These are phyloP conservation scores for Antrozous pallidus DNA, from an alignment of 2,797 vertebrate genomes.

Conservation along the genomic window DNA sequence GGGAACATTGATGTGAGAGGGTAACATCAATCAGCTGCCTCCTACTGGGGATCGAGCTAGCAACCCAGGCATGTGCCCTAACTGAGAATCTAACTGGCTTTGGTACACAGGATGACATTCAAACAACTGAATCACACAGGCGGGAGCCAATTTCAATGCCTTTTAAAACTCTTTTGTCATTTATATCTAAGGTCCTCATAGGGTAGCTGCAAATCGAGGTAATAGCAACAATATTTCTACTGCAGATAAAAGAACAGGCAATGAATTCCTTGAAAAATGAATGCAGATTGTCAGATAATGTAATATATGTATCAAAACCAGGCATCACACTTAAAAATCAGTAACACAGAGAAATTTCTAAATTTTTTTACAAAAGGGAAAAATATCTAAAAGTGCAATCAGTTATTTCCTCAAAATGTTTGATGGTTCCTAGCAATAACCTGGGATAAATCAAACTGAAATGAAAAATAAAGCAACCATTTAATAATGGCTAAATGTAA, in stretches of 20 bases:
- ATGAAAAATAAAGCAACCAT: constrained; percentile 7
- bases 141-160: neutral
- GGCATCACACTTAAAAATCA: neutral
- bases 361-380: neutral
- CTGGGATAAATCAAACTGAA: neutral
- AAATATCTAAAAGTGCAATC: neutral
- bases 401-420: neutral
- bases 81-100: no score
- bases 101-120: neutral
- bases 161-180: neutral
- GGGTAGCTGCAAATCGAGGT: neutral
- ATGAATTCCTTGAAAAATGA: neutral
- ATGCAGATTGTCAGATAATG: neutral
- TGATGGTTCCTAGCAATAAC: neutral
- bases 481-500: neutral
- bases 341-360: neutral
- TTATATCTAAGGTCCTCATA: neutral
- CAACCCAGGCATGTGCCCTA: no score
- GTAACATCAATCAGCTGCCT: neutral
- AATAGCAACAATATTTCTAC: constrained; percentile 17
- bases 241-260: neutral
- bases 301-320: neutral
- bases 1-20: neutral
- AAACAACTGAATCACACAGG: neutral
- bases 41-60: neutral